Evolutionary conservation across 2,797 vertebrate genomes (phyloP), one percentile per base, ranked within the genome.

Genomic region (Dipus sagitta): DNA sequence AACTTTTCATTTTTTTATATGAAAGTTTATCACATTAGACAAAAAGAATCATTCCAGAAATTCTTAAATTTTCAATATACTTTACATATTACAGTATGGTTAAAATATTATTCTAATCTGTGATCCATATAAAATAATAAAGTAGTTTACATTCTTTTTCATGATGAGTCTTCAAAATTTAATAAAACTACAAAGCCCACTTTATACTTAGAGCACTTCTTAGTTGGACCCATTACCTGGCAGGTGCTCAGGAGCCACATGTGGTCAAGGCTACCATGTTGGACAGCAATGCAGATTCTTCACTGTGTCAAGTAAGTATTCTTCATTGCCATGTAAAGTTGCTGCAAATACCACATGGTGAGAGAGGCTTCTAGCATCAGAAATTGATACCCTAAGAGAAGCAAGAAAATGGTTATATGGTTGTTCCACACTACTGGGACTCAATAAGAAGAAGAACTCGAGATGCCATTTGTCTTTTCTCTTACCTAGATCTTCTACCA

Each of bases 11-110:
- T 78, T 91, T 47, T 86, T 86, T 75, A 76, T 18, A 20, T 79
- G 79, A 67, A 81, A 88, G 17, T 18, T 91, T 81, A 91, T 21
- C 26, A 89, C n/a, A 54, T 75, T 76, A 88, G 23, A 74, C 94
- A 75, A n/a, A 81, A 92, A 79, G 17, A 78, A 84, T 65, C 21
- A 92, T 42, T 72, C 78, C 11, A 64, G 68, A 90, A 70, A 13
- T 52, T 8, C 15, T 78, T 86, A 64, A 86, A 79, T 26, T 81
- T 84, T 93, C 77, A 77, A 64, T 74, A 23, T 79, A 65, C 71
- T 93, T 91, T 93, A 79, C 88, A 81, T 92, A 87, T 67, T 72
- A 15, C 13, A 75, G 68, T 8, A 85, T 68, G 28, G 52, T 13
- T 58, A 34, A 77, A 24, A 80, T 74, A 82, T 42, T 79, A 65